Base-by-base conservation (phyloP, 2,888 invertebrate species). In the Rotaria sp. region DNA sequence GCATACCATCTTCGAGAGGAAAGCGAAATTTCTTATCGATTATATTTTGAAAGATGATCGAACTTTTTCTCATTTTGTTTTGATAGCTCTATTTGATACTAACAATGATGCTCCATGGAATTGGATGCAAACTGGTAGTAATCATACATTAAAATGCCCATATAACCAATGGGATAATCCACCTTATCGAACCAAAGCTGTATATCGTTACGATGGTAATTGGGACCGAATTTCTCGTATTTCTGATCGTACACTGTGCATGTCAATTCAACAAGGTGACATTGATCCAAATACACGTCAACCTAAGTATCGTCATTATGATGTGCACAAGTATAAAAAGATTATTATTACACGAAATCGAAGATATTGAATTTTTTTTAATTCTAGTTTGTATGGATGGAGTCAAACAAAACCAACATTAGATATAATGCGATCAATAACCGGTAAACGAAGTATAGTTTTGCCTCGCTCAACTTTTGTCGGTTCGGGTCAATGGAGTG, bases 401-500 rank as follows among this genome's bases (percentile, higher is more conserved):
- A 50, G 50, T 35, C 95, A 96, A 90, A 94, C 95, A 0, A 92
- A 94, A 85, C 93, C 93, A 48, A 95, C 96, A 0, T 93, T 94
- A 89, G 84, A 45, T 67, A 93, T 88, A 41, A 90, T 89, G 85
- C 86, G 90, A 48, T 88, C 88, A 84, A 87, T 87, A 50, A 89
- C 90, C 0, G 89, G 89, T 15, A 90, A 90, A 21, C 90, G 91
- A 88, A 90, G 92, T 50, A 89, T 91, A 18, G 90, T 90, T 15
- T 88, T 90, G 41, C 88, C 89, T 45, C 88, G 91, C 52, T 91
- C 91, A 10, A 91, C 90, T 11, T 92, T 89, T 88, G 88, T 91
- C 0, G 90, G 91, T 0, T 89, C 89, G 18, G 91, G 91, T 11
- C 88, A 88, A 41, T 92, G 89, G 88, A 89, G 89, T 8, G 90